Conservation (phyloP, 2,113 vertebrate species). For the Chloroceryle aenea region DNA sequence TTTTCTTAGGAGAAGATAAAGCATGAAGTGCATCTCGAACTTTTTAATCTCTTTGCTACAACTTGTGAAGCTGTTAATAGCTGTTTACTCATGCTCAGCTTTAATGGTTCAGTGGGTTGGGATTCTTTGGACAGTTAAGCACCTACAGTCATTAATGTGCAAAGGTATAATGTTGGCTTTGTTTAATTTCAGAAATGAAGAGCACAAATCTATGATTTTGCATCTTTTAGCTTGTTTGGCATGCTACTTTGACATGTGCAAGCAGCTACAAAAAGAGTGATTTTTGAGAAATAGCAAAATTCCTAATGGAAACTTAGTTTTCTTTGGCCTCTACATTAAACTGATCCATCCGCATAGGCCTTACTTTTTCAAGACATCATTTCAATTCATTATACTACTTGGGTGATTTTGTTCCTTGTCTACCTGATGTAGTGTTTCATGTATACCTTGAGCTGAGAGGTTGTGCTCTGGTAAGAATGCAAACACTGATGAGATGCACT, state of each 20-base stretch:
- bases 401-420: neutral
- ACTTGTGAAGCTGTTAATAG: neutral
- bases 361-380: neutral
- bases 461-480: neutral
- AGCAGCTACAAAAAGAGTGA: neutral
- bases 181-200: neutral
- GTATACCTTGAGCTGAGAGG: neutral
- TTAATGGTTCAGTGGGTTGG: neutral
- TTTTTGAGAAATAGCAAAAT: neutral
- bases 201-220: neutral
- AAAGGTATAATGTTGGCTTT: neutral
- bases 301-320: neutral
- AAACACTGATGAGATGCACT: neutral
- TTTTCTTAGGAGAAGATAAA: neutral
- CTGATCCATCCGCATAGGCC: neutral
- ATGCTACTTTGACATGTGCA: neutral
- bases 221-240: neutral
- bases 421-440: neutral
- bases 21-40: neutral
- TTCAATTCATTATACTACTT: neutral
- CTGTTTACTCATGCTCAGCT: neutral
- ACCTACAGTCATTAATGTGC: neutral
- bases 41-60: neutral
- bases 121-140: neutral
- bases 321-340: neutral